Percentiles rank a stretch among this genome's conserved stretches.
Conservation (phyloP, 2,113 vertebrate genomes). For the Rhinoderma darwinii region DNA sequence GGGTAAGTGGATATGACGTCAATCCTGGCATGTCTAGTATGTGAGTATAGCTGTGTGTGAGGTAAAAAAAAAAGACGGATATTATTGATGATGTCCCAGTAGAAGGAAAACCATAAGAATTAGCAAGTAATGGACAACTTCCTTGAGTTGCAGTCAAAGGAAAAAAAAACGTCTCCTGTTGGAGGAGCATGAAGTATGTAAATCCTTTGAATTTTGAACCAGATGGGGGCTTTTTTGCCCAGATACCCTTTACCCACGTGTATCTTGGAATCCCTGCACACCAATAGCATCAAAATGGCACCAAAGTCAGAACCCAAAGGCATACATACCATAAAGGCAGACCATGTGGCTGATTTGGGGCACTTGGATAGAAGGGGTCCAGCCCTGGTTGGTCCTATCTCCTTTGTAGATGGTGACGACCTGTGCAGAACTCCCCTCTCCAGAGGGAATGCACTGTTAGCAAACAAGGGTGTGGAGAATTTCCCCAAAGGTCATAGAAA, state of each 20-base stretch:
- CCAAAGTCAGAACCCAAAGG: too few species aligned
- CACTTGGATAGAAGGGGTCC: too few species aligned
- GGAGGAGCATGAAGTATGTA: background rate
- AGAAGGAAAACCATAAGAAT: background rate
- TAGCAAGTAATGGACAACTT: slow-evolving; percentile 7
- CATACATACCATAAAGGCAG: too few species aligned
- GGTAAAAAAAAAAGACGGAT: slow-evolving; percentile 21
- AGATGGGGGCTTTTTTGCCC: background rate
- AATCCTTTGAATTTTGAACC: background rate
- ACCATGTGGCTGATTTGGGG: too few species aligned
- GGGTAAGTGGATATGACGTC: background rate
- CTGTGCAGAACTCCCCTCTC: too few species aligned
- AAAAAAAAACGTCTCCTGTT: background rate
- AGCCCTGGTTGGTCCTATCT: too few species aligned
- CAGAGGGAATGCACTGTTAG: too few species aligned
- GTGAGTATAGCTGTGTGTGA: background rate
- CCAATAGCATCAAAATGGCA: too few species aligned
- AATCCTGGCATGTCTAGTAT: background rate
- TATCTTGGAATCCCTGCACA: too few species aligned
- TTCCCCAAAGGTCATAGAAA: too few species aligned
- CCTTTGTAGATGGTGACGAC: too few species aligned
- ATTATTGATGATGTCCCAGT: slow-evolving; percentile 5
- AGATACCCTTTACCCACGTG: background rate
- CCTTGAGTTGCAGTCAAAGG: background rate
- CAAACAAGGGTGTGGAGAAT: too few species aligned